Conservation (phyloP, 1,140 invertebrate species). For the Drosophila tristis region DNA sequence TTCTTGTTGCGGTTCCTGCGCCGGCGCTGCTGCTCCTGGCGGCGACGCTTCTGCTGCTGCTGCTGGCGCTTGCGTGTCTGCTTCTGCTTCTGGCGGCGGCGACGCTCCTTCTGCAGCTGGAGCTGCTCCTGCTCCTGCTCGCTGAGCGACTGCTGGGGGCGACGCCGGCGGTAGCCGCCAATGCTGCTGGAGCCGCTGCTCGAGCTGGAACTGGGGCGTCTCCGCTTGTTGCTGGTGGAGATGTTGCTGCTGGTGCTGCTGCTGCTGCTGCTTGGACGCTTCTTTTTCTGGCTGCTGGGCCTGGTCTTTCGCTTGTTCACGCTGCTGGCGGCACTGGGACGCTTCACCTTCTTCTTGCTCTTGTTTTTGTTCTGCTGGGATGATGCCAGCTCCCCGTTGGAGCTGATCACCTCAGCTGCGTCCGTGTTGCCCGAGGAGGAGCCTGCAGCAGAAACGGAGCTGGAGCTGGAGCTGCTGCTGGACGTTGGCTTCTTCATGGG, state of each 20-base stretch:
- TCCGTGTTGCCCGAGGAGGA: slow-evolving; percentile 13
- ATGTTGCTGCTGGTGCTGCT: slow-evolving; percentile 29
- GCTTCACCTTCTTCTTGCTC: slow-evolving; percentile 43
- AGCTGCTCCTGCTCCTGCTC: slow-evolving; percentile 24
- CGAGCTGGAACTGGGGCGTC: slow-evolving; percentile 45
- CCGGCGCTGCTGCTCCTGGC: slow-evolving; percentile 43
- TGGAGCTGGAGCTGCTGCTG: neutral
- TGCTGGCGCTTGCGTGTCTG: slow-evolving; percentile 43
- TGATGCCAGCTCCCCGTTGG: neutral
- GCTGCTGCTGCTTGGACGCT: slow-evolving; percentile 29
- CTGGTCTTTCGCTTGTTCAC: slow-evolving; percentile 24
- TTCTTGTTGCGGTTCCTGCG: slow-evolving; percentile 48
- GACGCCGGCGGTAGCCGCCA: slow-evolving; percentile 66
- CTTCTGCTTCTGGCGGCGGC: slow-evolving; percentile 42
- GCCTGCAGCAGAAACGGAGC: slow-evolving; percentile 1
- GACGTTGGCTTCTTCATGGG: slow-evolving; percentile 12
- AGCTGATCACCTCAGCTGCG: no score
- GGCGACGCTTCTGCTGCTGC: slow-evolving; percentile 36
- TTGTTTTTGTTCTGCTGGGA: slow-evolving; percentile 38
- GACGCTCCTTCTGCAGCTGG: slow-evolving; percentile 27
- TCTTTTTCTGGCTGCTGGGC: slow-evolving; percentile 32
- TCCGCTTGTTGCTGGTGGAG: slow-evolving; percentile 25
- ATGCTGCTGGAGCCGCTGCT: slow-evolving; percentile 30
- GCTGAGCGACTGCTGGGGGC: slow-evolving; percentile 40
- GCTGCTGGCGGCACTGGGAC: slow-evolving; percentile 14